Conservation (phyloP, 2,113 vertebrate species). For the Papio anubis region DNA sequence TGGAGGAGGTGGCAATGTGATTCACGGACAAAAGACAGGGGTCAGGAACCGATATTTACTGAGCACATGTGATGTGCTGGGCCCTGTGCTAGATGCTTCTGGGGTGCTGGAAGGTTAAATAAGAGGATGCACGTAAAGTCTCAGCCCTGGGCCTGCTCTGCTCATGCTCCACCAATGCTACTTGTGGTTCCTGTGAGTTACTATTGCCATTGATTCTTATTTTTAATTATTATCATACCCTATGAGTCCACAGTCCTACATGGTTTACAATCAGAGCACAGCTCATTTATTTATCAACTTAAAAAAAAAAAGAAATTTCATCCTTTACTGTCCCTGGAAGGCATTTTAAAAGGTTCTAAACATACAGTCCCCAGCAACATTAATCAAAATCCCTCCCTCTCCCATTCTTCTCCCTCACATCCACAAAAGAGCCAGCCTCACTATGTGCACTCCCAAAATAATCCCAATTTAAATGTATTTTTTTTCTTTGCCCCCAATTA, state of each 20-base stretch:
- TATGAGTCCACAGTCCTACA: neutral
- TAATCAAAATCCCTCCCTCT: neutral
- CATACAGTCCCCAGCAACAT: neutral
- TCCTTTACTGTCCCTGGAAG: neutral
- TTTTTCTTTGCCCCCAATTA: neutral
- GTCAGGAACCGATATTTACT: neutral
- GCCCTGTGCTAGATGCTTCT: neutral
- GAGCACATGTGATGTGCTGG: neutral
- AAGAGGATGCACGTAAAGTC: neutral
- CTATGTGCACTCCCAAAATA: too few relatives aligned
- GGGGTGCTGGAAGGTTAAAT: neutral
- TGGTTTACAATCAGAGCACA: neutral
- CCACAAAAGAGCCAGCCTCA: neutral
- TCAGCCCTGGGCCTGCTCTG: neutral
- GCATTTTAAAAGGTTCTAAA: neutral
- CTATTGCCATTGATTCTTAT: neutral
- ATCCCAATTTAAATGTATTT: neutral
- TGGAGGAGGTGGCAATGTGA: fast-evolving
- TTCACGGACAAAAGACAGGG: neutral
- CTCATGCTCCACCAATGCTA: neutral
- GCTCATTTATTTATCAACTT: neutral
- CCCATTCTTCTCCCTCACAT: too few relatives aligned
- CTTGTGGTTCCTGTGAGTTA: neutral
- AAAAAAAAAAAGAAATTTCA: neutral
- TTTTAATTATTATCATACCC: neutral